Evolutionary conservation across 2,888 invertebrate genomes (phyloP).

Genomic region (Flexamia atlantica): DNA sequence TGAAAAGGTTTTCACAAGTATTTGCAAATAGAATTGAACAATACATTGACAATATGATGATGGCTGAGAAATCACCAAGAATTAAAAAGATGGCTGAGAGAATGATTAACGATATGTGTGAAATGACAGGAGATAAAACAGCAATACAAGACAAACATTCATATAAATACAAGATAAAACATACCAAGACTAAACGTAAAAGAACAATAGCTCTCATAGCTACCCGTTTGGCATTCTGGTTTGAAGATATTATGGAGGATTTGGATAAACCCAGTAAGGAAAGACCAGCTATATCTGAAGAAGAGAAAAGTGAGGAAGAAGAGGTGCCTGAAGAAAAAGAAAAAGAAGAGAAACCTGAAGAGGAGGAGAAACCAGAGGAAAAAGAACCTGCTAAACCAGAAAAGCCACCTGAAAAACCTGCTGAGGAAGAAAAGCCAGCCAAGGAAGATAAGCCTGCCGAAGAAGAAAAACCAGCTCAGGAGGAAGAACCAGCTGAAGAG

Average conservation of each 20-base stretch:
- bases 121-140: slow-evolving; percentile 66
- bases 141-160: too few relatives aligned
- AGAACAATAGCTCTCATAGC: slow-evolving; percentile 66
- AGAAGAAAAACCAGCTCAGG: slow-evolving; percentile 30
- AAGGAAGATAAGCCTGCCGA: slow-evolving; percentile 10
- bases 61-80: slow-evolving; percentile 63
- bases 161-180: too few relatives aligned
- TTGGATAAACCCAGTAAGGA: slow-evolving; percentile 37
- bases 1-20: slow-evolving; percentile 66
- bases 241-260: slow-evolving; percentile 64
- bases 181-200: slow-evolving; percentile 65
- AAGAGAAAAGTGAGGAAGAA: slow-evolving; percentile 60
- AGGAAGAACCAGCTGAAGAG: slow-evolving; percentile 41
- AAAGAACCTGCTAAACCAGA: neutral
- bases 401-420: neutral
- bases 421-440: neutral
- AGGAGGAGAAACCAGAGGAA: neutral
- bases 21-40: slow-evolving; percentile 65
- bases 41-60: slow-evolving; percentile 66
- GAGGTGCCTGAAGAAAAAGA: slow-evolving; percentile 60
- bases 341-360: slow-evolving; percentile 7
- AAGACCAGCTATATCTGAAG: neutral
- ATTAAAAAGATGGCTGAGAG: slow-evolving; percentile 65
- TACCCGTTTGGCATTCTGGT: slow-evolving; percentile 67
- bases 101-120: slow-evolving; percentile 64